Evolutionary conservation across 2,888 invertebrate genomes (phyloP), one percentile per base, ranked within the genome.

Genomic region (Copidosoma aretas): DNA sequence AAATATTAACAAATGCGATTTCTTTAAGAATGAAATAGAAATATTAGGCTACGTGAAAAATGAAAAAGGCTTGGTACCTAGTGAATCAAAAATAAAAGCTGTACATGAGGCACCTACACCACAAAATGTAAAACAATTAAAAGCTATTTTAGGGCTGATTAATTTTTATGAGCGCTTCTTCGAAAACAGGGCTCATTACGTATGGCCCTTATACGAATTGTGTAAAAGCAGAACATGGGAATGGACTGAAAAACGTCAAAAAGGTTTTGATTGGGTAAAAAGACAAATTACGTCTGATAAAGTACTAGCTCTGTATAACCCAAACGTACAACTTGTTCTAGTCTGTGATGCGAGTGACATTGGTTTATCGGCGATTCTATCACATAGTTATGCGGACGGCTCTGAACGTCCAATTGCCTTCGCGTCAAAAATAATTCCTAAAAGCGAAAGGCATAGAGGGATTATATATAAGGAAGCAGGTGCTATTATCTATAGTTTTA

Each of bases 1-100:
- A 5, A 78, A 79, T 70, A 39, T 73, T 24, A 60, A 73, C 1
- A 80, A 79, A 73, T 76, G 76, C 10, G 74, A 77, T 66, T 78
- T 78, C 67, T 60, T 79, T n/a, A 63, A 72, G 64, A 72, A 77
- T 17, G 4, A 70, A 46, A 78, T 80, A 22, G 75, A 76, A 56
- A 66, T 68, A 12, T 43, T 69, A 10, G 67, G 72, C 3, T 67
- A 51, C 39, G 64, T 70, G n/a, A 72, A 70, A 10, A 46, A 64
- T 15, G 46, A 64, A 46, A n/a, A 53, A n/a, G 72, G 63, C 10
- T 52, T 72, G 41, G 39, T 64, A 12, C 39, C 59, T 10, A n/a
- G 46, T 14, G 2, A 14, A 17, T n/a, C 46, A 1, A 41, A 39
- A 58, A 21, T 25, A 17, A n/a, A n/a, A 5, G 25, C 24, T 12